Base-by-base conservation (phyloP, 2,797 vertebrate genomes). In the Sebastes dallii region DNA sequence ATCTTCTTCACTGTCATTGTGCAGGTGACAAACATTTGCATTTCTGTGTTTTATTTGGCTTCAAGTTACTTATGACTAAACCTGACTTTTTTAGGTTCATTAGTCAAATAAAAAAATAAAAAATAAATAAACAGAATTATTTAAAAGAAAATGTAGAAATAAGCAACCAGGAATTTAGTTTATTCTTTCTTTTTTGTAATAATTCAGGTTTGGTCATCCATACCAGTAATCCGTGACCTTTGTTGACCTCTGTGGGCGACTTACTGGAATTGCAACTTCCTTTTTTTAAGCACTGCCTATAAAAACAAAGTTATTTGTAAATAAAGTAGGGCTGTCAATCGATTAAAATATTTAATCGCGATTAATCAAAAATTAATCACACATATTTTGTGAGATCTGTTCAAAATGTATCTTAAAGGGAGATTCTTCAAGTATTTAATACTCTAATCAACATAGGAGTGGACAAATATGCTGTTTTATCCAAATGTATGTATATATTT, bases 1-100 rank as follows among this genome's bases (percentile, higher is more conserved):
- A 96, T 99, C 94, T 99, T 99, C 95, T 99, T 99, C 95, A 99
- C 98, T 0, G 98, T 99, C 25, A 98, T 99, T 0, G 98, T 99
- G 81, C 98, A 99, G 98, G 98, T 98, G 62, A 46, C 95, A 42
- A 79, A 85, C 1, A 8, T 90, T 1, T 32, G n/a, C 5, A 16
- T 59, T 27, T 73, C 18, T 24, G 4, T 42, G 25, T 39, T 67
- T 59, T 59, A 25, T 64, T 62, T 62, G 8, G 94, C 24, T 96
- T 96, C 94, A 88, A 90, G 72, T 58, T 86, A 81, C 96, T 64
- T 24, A 16, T 42, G 39, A 42, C 39, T 6, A 42, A 42, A 42
- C 39, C 39, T 42, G 14, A 42, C 39, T 42, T 42, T 42, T 42
- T 42, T 42, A 42, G 39, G 39, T 42, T 42, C 39, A 42, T 42